Evolutionary conservation across 1,140 invertebrate genomes (phyloP).

Genomic region (Drosophila auraria): DNA sequence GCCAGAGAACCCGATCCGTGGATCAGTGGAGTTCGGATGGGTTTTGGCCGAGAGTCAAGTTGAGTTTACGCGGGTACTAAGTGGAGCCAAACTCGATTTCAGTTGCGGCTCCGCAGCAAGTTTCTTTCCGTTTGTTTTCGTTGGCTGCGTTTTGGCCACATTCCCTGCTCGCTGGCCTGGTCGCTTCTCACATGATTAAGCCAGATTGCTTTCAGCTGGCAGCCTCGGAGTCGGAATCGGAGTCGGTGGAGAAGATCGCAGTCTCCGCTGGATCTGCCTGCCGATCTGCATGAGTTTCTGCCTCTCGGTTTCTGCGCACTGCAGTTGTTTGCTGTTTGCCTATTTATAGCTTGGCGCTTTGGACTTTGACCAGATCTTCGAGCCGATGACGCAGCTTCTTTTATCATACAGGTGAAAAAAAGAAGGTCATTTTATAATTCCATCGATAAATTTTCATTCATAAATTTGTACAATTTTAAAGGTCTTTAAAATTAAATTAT

Average conservation of each 20-base stretch:
- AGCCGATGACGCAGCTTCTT: conserved; percentile 72
- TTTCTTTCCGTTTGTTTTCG: conserved; percentile 63
- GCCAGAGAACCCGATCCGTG: conserved; percentile 58
- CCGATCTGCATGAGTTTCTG: conserved; percentile 26
- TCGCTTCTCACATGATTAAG: conserved; percentile 81
- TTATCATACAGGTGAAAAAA: conserved; percentile 13
- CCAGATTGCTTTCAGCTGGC: conserved; percentile 77
- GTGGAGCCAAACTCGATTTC: conserved; percentile 69
- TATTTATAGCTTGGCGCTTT: conserved; percentile 68
- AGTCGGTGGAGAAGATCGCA: conserved; percentile 18
- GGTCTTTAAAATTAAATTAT: too few species aligned
- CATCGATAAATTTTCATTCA: not conserved
- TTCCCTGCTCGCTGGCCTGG: conserved; percentile 47
- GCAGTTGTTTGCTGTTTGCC: conserved; percentile 53
- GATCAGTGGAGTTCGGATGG: conserved; percentile 20
- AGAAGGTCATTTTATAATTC: not conserved
- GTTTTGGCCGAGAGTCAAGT: conserved; percentile 24
- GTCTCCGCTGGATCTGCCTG: conserved; percentile 28
- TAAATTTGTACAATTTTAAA: too few species aligned
- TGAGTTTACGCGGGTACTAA: conserved; percentile 43
- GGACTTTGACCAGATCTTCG: conserved; percentile 67
- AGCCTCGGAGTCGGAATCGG: conserved; percentile 30
- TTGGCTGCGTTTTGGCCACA: conserved; percentile 30
- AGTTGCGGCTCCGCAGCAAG: conserved; percentile 43
- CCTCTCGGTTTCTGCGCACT: conserved; percentile 42